Conservation (phyloP, 2,888 invertebrate species). For the Muscina levida region DNA sequence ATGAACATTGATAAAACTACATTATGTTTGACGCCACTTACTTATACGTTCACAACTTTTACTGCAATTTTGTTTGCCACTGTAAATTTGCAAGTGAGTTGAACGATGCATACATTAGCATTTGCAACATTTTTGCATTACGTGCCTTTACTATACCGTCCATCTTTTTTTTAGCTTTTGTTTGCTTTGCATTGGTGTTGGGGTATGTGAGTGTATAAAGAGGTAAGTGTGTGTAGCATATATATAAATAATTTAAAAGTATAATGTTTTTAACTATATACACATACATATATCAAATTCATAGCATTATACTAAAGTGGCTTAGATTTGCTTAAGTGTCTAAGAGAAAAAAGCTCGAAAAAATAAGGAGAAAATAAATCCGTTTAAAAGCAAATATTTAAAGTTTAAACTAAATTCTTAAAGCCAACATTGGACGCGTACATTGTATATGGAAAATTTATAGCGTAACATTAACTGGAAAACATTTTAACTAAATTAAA, state of each 20-base stretch:
- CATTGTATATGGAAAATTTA: no score
- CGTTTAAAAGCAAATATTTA: background rate
- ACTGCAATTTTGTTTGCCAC: background rate
- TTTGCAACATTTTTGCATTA: slow-evolving; percentile 38
- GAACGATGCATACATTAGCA: slow-evolving; percentile 26
- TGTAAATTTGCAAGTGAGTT: background rate
- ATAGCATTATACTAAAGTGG: slow-evolving; percentile 25
- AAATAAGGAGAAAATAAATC: background rate
- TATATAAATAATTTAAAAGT: slow-evolving; percentile 38
- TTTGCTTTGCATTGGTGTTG: background rate
- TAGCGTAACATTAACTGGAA: background rate
- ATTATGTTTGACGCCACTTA: no score
- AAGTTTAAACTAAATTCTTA: background rate
- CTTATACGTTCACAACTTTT: no score
- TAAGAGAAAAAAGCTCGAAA: background rate
- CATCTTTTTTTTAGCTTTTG: background rate
- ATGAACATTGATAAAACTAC: no score
- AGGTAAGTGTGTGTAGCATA: slow-evolving; percentile 10
- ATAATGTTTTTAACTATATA: slow-evolving; percentile 6
- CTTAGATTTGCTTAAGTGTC: slow-evolving; percentile 4
- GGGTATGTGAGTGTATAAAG: slow-evolving; percentile 11
- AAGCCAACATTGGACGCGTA: no score
- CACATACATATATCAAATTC: background rate
- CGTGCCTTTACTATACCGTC: background rate
- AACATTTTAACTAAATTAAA: background rate